phyloP scores from a whole-genome alignment of 2,888 invertebrate species.

The Uropetala carovei region DNA sequence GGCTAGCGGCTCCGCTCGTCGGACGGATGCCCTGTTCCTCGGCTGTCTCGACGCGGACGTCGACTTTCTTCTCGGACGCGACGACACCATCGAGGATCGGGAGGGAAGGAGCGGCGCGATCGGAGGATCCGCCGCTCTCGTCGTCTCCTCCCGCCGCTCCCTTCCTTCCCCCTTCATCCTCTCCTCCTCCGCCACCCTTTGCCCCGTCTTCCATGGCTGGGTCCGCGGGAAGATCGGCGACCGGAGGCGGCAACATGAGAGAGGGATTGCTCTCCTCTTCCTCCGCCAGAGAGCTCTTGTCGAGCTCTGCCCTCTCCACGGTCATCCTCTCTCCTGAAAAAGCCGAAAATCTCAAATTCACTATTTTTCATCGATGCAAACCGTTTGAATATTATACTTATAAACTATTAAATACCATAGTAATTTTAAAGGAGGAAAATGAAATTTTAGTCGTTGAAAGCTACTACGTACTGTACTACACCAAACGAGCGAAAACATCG shows the following conservation, averaged over 20 bases:
- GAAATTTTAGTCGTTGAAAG: background rate
- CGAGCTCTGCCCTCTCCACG: slow-evolving; percentile 40
- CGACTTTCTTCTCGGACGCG: too few relatives aligned
- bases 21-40: background rate
- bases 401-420: background rate
- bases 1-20: background rate
- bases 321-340: slow-evolving; percentile 57
- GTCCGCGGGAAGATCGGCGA: slow-evolving; percentile 32
- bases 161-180: background rate
- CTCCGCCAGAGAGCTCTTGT: slow-evolving; percentile 1
- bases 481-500: background rate
- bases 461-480: background rate
- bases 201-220: slow-evolving; percentile 29
- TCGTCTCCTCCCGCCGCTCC: too few relatives aligned
- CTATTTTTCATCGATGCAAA: background rate
- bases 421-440: background rate
- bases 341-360: too few relatives aligned
- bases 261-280: slow-evolving; percentile 43
- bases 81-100: too few relatives aligned
- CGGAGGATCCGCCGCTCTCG: too few relatives aligned
- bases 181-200: background rate
- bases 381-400: too few relatives aligned
- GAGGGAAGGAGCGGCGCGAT: too few relatives aligned
- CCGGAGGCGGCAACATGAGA: slow-evolving; percentile 46
- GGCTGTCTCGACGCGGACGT: background rate